Base-by-base conservation (phyloP, 2,113 vertebrate species). In the Geothlypis trichas region DNA sequence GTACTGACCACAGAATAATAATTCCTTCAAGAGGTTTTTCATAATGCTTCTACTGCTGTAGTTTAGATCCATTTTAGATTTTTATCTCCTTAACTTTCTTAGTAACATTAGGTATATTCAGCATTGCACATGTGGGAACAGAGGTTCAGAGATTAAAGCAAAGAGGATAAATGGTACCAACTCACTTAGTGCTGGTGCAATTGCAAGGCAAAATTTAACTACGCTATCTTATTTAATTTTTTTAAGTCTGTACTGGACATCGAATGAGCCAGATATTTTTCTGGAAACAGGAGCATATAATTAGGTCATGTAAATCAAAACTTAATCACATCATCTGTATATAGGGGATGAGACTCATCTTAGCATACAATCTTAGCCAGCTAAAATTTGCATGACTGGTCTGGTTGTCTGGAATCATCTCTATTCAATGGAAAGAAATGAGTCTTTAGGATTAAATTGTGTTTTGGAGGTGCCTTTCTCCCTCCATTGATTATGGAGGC, bases 1-100 rank as follows among this genome's bases (percentile, higher is more conserved):
- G 24, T 82, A 72, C 77, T 89, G 87, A 93, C 81, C 94, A 95
- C 77, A 93, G 77, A 95, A 83, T 87, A 92, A 62, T 91, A 95
- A 90, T 93, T 88, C 83, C 31, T 95, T 84, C 0, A 0, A 95
- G 46, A 58, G 66, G 22, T 72, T 95, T 95, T 89, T 93, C 54
- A 42, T 91, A 79, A 87, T 66, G 46, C 42, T 93, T 2, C 1
- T 67, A 62, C 75, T 92, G 65, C 73, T 91, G 49, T 92, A 79
- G 69, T 92, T 93, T 54, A 73, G 62, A 73, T 93, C 49, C 89
- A 9, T 33, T 92, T 83, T 63, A 93, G 91, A 93, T 93, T 86
- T 93, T 90, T 95, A 95, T 95, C 94, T 95, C 62, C n/a, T 17
- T 81, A 84, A 78, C 81, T 46, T 76, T 94, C 83, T 78, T 81